Percentiles rank a stretch among this genome's conserved stretches.
These are phyloP conservation scores for Andrena marginata DNA, from an alignment of 2,888 invertebrate species.

Conservation along the genomic window DNA sequence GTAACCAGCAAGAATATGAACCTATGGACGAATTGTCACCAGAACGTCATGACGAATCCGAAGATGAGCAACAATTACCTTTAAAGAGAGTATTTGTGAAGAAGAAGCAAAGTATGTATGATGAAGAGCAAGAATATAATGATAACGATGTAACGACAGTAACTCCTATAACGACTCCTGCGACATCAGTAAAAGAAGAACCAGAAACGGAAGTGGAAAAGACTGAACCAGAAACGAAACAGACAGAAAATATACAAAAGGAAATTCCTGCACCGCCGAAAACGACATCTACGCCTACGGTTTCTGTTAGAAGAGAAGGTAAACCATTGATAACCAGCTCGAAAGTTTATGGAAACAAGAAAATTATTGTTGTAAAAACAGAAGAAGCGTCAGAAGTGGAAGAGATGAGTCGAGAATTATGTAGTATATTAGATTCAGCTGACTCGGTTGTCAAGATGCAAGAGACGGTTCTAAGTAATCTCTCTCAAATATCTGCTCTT, in stretches of 20 bases:
- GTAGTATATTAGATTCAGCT: conserved; percentile 81
- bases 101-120: conserved; percentile 86
- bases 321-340: conserved; percentile 71
- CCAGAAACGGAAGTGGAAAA: conserved; percentile 48
- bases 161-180: background rate
- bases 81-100: conserved; percentile 88
- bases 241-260: conserved; percentile 50
- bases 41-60: conserved; percentile 82
- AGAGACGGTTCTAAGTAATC: conserved; percentile 80
- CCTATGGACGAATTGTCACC: conserved; percentile 82
- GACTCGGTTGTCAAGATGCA: conserved; percentile 83
- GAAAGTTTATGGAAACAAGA: conserved; percentile 82
- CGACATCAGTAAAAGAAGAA: conserved; percentile 40
- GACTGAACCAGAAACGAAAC: conserved; percentile 26
- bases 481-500: conserved; percentile 77
- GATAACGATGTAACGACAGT: conserved; percentile 68
- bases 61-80: conserved; percentile 85
- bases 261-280: conserved; percentile 37
- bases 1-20: conserved; percentile 82
- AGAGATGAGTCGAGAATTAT: conserved; percentile 82
- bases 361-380: conserved; percentile 77
- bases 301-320: conserved; percentile 12
- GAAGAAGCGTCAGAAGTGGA: conserved; percentile 78
- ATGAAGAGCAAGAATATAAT: conserved; percentile 82
- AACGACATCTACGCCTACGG: background rate